Evolutionary conservation across 2,888 invertebrate genomes (phyloP).

Genomic region (Idaea dimidiata): DNA sequence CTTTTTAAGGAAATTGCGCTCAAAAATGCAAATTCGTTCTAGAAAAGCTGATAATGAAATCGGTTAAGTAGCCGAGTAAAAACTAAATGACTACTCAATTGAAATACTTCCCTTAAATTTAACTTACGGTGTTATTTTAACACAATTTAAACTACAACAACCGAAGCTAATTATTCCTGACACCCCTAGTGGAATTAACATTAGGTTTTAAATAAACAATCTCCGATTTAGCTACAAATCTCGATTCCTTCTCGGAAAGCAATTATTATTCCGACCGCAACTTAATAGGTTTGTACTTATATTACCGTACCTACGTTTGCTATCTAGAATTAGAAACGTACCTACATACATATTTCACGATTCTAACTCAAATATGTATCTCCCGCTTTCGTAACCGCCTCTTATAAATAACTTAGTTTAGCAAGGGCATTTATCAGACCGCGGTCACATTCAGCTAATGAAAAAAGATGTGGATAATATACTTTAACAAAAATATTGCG

Average conservation of each 20-base stretch:
- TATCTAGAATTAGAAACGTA: conserved; percentile 12
- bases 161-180: conserved; percentile 3
- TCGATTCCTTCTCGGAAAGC: neutral
- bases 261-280: neutral
- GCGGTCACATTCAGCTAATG: conserved; percentile 51
- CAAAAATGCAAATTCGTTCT: no score
- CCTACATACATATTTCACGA: conserved; percentile 8
- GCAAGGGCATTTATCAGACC: conserved; percentile 43
- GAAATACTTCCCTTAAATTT: neutral
- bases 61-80: neutral
- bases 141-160: conserved; percentile 7
- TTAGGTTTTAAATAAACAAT: neutral
- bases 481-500: conserved; percentile 57
- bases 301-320: neutral
- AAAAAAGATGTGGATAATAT: conserved; percentile 56
- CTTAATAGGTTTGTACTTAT: neutral
- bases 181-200: neutral
- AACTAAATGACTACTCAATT: conserved; percentile 11
- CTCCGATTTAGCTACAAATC: neutral
- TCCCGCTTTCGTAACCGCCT: conserved; percentile 22
- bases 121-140: conserved; percentile 6
- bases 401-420: conserved; percentile 39
- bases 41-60: neutral
- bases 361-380: conserved; percentile 24
- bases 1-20: no score